Base-by-base conservation (phyloP, 2,113 vertebrate species). In the Poecilia latipinna region DNA sequence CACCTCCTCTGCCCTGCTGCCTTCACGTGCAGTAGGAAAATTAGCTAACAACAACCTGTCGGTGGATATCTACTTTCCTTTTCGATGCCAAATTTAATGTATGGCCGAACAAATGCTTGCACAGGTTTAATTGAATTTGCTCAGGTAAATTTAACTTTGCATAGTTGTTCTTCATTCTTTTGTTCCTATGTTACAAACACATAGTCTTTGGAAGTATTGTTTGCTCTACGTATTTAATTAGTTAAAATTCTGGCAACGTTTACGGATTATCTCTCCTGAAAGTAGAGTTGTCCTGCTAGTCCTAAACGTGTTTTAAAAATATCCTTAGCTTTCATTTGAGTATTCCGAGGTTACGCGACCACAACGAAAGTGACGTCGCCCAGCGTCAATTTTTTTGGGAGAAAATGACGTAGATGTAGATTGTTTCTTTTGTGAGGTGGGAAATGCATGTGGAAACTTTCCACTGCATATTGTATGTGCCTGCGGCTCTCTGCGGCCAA, bases 1-100 rank as follows among this genome's bases (percentile, higher is more conserved):
- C 77, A 35, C 82, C 83, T 51, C 78, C 67, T 0, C 44, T 4
- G 65, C 72, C 63, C 8, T 12, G 84, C 68, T 70, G 76, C 83
- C 22, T 88, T 89, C 81, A 84, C 3, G 79, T 64, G 29, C 81
- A 37, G 60, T 75, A 5, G 83, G 77, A 79, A 86, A 82, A 83
- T 31, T 10, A 3, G 17, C 0, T 65, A 19, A 11, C 2, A 32
- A 4, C 6, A 37, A 33, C 24, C 15, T 32, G 3, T 7, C 8
- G 1, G 63, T 12, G 17, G 24, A 19, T 32, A 31, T 29, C 15
- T 28, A 26, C 10, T 61, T 13, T 19, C 29, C 13, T n/a, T 8
- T 57, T 57, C 15, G 4, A 5, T 44, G 12, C 17, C 44, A 48
- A 48, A 19, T 48, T 48, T 19, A 19, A 19, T 19, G 12, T 42